A percentile compares a stretch with the other conserved stretches of the same genome.
phyloP scores from a whole-genome alignment of 2,888 invertebrate species.

The Nephrotoma flavescens region DNA sequence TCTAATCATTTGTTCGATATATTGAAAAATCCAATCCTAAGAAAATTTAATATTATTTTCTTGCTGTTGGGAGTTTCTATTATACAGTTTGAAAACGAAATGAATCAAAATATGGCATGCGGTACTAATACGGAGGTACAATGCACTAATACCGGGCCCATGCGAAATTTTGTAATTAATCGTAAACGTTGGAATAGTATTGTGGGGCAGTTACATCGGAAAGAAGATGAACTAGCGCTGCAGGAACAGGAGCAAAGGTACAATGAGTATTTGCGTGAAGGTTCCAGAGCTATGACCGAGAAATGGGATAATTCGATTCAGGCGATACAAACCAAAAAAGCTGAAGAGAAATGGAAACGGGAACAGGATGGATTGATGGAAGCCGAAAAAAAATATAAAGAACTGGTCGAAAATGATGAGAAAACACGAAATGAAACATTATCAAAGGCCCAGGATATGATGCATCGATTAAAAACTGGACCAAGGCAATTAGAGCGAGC shows the following conservation, averaged over 20 bases:
- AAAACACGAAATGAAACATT: constrained; percentile 20
- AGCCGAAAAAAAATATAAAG: constrained; percentile 9
- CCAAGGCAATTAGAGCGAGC: constrained; percentile 26
- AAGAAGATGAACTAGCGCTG: not conserved
- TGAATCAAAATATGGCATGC: not conserved
- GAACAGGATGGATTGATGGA: constrained; percentile 15
- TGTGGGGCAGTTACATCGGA: not conserved
- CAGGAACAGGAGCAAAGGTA: constrained; percentile 26
- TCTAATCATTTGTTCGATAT: not conserved
- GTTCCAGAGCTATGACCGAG: constrained; percentile 30
- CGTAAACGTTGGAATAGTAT: not conserved
- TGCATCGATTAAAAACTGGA: constrained; percentile 25
- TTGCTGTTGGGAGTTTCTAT: not conserved
- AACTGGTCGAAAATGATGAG: constrained; percentile 19
- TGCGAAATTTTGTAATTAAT: not conserved
- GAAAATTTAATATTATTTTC: not conserved
- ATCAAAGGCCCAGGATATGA: constrained; percentile 22
- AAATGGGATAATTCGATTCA: constrained; percentile 33
- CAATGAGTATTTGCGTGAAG: constrained; percentile 27
- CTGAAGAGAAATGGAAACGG: constrained; percentile 11
- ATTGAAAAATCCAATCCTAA: not conserved
- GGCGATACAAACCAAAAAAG: constrained; percentile 17
- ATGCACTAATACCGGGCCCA: not conserved
- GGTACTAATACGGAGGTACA: not conserved
- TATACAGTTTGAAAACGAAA: not conserved